Evolutionary conservation across 2,888 invertebrate species (phyloP), one percentile per base, ranked within the genome.

Genomic region (Meta bourneti): DNA sequence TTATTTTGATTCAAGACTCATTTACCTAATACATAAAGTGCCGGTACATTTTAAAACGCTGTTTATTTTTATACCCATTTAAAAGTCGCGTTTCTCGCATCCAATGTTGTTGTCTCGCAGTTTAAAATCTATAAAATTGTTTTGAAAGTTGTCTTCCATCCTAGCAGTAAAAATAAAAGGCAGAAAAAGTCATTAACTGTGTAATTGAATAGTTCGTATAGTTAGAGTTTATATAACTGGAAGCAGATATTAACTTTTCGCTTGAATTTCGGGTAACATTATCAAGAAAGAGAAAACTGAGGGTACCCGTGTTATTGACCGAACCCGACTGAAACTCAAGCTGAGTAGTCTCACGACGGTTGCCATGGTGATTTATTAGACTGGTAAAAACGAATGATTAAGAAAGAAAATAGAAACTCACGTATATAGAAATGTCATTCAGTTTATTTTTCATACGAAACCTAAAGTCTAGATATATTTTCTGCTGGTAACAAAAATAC

Each of bases 351-450:
- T 48, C 20, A 72, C 74, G 88, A 49, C 85, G 70, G 88, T 89
- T 75, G 69, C 88, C 71, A 89, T 89, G 81, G 88, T 19, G 69
- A 89, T 89, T 75, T 89, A 89, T 81, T 89, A 74, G 81, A 82
- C 78, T 48, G 71, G 87, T 72, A 71, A 79, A 48, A 54, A 84
- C 52, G 74, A 84, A 74, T 69, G 75, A 85, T 69, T 49, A 77
- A 54, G 54, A 84, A 85, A 81, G 69, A 70, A 85, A 77, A 85
- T 61, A 61, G 72, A 74, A 72, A 72, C 51, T 13, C 16, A 20
- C 19, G 34, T 83, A 52, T 74, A 61, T 11, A 51, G 69, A 83
- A 83, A 82, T 72, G 71, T 51, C 71, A 51, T 34, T 52, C 71
- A 34, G 11, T 83, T 52, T 83, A 83, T 83, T 77, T 77, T 77